Evolutionary conservation across 2,888 invertebrate species (phyloP), one percentile per base, ranked within the genome.

Genomic region (Cheilosia vernalis): DNA sequence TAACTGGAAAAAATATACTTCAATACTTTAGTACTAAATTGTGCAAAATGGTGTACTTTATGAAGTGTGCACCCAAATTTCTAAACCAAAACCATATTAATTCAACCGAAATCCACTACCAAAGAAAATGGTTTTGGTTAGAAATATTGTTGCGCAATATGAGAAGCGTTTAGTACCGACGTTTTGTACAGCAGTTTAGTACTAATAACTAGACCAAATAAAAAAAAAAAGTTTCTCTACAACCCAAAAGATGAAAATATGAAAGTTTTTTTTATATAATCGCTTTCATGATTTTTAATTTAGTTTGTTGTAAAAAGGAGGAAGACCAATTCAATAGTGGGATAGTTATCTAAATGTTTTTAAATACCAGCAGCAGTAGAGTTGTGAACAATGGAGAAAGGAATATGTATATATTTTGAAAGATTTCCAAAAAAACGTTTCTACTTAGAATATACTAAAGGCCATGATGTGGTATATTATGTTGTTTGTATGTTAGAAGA

Each of bases 321-420:
- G 53, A 74, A 69, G 73, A 73, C 60, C 78, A 83, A 66, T 37
- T 73, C 72, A 78, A 78, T 66, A 67, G 53, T 83, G 60, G 63
- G 69, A 83, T 69, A 83, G 79, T 47, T 74, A 37, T 79, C 74
- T 53, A 78, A 53, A 53, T 55, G 15, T 51, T 74, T 77, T 33
- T 58, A 67, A 82, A 78, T 78, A 33, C 49, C 80, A 80, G 78
- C 84, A 87, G 69, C 76, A 76, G 64, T 70, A 79, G 70, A 84
- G 78, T 74, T 72, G 70, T 77, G 76, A 78, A 73, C 81, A 86
- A 61, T 69, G 63, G 60, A 67, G 77, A 60, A 61, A 74, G 77
- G 78, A 67, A 56, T 27, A 37, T 37, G 37, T 40, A 40, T 73
- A 49, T 53, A 78, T 58, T 83, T 73, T 37, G 37, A 37, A 37